phyloP scores from a whole-genome alignment of 2,888 invertebrate species.

The Lepidochitona cinerea region DNA sequence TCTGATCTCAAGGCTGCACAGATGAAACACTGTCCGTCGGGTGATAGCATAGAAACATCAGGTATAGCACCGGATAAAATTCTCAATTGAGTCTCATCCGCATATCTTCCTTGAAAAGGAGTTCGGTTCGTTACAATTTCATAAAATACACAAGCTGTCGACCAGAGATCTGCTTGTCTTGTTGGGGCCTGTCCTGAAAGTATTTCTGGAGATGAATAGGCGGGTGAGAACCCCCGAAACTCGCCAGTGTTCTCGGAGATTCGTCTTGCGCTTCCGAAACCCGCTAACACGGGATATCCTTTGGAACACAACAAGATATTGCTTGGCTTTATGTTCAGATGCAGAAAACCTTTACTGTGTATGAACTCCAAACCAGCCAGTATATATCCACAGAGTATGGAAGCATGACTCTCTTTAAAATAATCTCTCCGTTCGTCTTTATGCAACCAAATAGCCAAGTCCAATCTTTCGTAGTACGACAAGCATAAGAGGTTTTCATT shows the following conservation, averaged over 20 bases:
- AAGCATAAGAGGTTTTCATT: neutral
- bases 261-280: neutral
- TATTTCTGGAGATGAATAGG: constrained; percentile 2
- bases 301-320: neutral
- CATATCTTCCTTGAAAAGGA: neutral
- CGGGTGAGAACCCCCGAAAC: neutral
- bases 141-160: neutral
- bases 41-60: neutral
- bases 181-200: neutral
- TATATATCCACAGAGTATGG: neutral
- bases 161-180: neutral
- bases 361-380: neutral
- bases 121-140: neutral
- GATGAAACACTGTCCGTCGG: neutral
- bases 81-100: neutral
- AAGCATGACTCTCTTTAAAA: neutral
- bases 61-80: neutral
- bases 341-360: neutral
- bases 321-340: constrained; percentile 1
- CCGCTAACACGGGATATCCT: neutral
- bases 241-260: neutral
- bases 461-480: neutral
- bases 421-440: neutral
- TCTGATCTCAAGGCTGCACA: neutral
- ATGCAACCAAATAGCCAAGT: neutral